Percentiles rank a stretch among this genome's conserved stretches.
Evolutionary conservation across 2,113 vertebrate genomes (phyloP).

Genomic region (Xenus cinereus): DNA sequence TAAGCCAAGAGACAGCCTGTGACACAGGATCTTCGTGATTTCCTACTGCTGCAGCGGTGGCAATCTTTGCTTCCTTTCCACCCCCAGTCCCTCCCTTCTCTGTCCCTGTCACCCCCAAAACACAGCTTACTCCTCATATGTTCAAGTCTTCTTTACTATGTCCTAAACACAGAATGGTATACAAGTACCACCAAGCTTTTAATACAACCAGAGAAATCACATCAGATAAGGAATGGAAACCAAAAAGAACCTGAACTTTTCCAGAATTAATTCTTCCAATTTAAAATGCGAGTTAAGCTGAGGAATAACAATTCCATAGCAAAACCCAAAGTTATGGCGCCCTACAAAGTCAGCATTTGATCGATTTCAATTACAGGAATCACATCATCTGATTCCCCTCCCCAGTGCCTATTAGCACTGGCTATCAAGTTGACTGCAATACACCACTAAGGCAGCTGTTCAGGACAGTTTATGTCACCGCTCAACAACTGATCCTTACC

Average conservation of each 20-base stretch:
- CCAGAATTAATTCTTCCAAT: neutral
- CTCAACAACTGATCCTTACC: neutral
- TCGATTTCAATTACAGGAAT: neutral
- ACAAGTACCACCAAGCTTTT: neutral
- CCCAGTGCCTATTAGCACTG: neutral
- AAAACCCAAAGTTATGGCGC: neutral
- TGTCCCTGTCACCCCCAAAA: neutral
- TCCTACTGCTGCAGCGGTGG: neutral
- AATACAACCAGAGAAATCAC: neutral
- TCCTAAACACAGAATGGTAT: neutral
- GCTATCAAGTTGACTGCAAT: neutral
- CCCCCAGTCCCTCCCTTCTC: neutral
- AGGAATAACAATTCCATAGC: neutral
- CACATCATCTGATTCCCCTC: neutral
- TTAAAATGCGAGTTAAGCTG: neutral
- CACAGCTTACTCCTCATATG: neutral
- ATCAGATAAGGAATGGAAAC: neutral
- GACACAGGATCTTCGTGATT: neutral
- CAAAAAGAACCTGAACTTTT: neutral
- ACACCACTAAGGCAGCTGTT: neutral
- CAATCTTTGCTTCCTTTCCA: neutral
- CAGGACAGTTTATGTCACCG: neutral
- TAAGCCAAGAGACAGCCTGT: neutral
- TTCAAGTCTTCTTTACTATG: neutral
- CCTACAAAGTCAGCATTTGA: neutral